Evolutionary conservation across 2,113 vertebrate genomes (phyloP).

Genomic region (Myrmophylax atrothorax): DNA sequence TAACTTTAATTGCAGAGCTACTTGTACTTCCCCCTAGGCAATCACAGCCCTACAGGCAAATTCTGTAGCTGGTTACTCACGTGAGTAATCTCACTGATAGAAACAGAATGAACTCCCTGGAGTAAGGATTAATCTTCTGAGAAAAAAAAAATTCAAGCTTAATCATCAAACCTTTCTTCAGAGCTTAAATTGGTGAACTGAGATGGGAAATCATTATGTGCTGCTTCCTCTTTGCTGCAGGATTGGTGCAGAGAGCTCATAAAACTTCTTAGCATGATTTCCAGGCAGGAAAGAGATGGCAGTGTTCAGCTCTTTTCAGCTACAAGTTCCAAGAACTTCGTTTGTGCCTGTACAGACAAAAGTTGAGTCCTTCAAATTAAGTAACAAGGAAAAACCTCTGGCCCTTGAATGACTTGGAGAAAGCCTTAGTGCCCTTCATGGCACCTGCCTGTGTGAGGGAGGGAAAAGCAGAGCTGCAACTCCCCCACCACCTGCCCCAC

Average conservation of each 20-base stretch:
- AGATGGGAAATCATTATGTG: not conserved
- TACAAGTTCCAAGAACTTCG: not conserved
- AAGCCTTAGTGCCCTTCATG: not conserved
- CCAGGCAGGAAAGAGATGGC: not conserved
- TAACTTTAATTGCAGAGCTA: conserved; percentile 49
- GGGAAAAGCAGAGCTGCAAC: not conserved
- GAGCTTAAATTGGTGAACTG: not conserved
- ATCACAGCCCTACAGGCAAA: conserved; percentile 25
- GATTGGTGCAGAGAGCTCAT: not conserved
- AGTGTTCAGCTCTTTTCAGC: not conserved
- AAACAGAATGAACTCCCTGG: conserved; percentile 27
- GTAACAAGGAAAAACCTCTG: not conserved
- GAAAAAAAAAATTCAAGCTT: conserved; percentile 9
- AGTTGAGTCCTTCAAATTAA: not conserved
- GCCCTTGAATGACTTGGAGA: not conserved
- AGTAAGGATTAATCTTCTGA: conserved; percentile 51
- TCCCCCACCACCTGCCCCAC: not conserved
- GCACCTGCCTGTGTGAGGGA: not conserved
- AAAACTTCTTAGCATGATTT: not conserved
- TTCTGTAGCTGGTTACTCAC: conserved; percentile 39
- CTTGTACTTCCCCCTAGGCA: conserved; percentile 55
- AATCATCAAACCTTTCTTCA: conserved; percentile 53
- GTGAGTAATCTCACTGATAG: conserved; percentile 42
- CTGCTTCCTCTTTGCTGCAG: conserved; percentile 22
- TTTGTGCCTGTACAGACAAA: not conserved